These are phyloP conservation scores for Nebria brevicollis DNA, from an alignment of 2,888 invertebrate species.

Conservation along the genomic window DNA sequence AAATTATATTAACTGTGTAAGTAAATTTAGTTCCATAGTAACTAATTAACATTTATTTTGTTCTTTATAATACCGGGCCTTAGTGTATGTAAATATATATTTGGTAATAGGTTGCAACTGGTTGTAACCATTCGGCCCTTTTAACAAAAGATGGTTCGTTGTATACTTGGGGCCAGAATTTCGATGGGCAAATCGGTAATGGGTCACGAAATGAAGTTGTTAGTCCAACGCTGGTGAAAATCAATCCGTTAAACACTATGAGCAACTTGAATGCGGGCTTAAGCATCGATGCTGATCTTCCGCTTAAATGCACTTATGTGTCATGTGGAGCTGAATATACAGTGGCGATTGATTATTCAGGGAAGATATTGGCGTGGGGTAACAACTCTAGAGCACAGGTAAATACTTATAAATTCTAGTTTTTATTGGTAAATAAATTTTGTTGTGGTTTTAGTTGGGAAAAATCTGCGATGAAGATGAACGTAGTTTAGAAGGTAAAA, in stretches of 20 bases:
- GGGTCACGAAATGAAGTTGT: slow-evolving; percentile 71
- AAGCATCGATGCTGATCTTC: slow-evolving; percentile 45
- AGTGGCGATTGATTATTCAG: slow-evolving; percentile 73
- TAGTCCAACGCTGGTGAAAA: slow-evolving; percentile 68
- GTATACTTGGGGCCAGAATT: slow-evolving; percentile 88
- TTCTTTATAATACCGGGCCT: too few species aligned
- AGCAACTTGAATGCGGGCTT: slow-evolving; percentile 40
- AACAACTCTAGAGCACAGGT: slow-evolving; percentile 76
- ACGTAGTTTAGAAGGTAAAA: slow-evolving; percentile 67
- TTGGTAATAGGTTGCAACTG: slow-evolving; percentile 68
- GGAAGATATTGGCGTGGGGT: slow-evolving; percentile 80
- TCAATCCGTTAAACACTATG: slow-evolving; percentile 58
- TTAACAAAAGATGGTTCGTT: slow-evolving; percentile 76
- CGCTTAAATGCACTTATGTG: slow-evolving; percentile 58
- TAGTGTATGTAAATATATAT: slow-evolving; percentile 34
- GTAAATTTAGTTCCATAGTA: too few species aligned
- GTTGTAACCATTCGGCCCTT: slow-evolving; percentile 85
- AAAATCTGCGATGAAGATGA: slow-evolving; percentile 68
- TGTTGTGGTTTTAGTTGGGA: slow-evolving; percentile 64
- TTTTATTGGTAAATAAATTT: slow-evolving; percentile 1
- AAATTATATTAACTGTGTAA: too few species aligned
- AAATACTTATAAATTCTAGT: slow-evolving; percentile 46
- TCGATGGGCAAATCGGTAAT: slow-evolving; percentile 89
- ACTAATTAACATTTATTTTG: too few species aligned
- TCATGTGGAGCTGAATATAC: slow-evolving; percentile 83